Percentiles rank a stretch among this genome's conserved stretches.
phyloP scores from a whole-genome alignment of 2,797 vertebrate species.

The Anguilla pacifica region DNA sequence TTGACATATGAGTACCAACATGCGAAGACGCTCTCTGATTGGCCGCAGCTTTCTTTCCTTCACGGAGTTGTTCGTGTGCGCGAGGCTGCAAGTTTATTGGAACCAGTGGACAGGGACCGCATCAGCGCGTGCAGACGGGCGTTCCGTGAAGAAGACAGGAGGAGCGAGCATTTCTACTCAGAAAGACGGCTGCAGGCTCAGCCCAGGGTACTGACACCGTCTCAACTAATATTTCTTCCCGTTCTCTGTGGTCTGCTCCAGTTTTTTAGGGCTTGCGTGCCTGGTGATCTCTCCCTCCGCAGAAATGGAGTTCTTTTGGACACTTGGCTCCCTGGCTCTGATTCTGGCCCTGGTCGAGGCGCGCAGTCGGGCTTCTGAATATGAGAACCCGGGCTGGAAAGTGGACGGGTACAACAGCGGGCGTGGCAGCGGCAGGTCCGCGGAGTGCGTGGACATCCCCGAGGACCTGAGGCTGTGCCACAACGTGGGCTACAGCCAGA shows the following conservation, averaged over 20 bases:
- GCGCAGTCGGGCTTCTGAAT: slow-evolving; percentile 75
- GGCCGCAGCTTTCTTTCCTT: slow-evolving; percentile 69
- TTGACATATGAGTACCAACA: slow-evolving; percentile 73
- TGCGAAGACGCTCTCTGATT: slow-evolving; percentile 73
- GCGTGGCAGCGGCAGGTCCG: slow-evolving; percentile 86
- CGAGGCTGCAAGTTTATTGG: neutral
- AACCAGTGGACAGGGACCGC: slow-evolving; percentile 39
- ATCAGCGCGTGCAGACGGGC: slow-evolving; percentile 49
- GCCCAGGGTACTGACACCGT: neutral
- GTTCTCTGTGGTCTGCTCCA: slow-evolving; percentile 15
- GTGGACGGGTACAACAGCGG: slow-evolving; percentile 77
- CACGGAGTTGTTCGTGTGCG: slow-evolving; percentile 26
- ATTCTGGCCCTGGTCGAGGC: slow-evolving; percentile 68
- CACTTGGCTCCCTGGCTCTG: slow-evolving; percentile 62
- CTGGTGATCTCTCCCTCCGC: slow-evolving; percentile 10
- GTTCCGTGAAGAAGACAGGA: slow-evolving; percentile 33
- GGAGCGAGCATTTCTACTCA: slow-evolving; percentile 26
- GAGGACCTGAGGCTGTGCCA: slow-evolving; percentile 91
- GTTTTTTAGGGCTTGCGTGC: neutral
- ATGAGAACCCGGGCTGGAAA: slow-evolving; percentile 88
- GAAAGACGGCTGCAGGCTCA: neutral
- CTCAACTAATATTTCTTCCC: slow-evolving; percentile 48
- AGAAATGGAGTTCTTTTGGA: slow-evolving; percentile 62
- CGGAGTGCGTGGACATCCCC: slow-evolving; percentile 94
- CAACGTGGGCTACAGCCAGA: slow-evolving; percentile 88